Evolutionary conservation across 2,797 vertebrate species (phyloP).

Genomic region (Hyperoplus immaculatus): DNA sequence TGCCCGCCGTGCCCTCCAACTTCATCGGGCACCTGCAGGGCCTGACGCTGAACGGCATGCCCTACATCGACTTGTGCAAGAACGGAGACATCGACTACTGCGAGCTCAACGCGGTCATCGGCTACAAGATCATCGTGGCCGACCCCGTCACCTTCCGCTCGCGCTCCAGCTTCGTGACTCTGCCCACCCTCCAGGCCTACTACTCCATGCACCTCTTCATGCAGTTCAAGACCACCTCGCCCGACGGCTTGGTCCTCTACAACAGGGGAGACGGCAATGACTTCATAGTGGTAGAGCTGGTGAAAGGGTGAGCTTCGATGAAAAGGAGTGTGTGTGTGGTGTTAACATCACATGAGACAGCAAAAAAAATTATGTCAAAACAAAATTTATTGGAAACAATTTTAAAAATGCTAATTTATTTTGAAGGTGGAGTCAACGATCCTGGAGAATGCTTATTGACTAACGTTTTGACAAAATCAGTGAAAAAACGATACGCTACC

Average conservation of each 20-base stretch:
- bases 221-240: slow-evolving; percentile 99
- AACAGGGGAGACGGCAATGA: slow-evolving; percentile 99
- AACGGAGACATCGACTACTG: slow-evolving; percentile 99
- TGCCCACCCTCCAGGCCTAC: slow-evolving; percentile 97
- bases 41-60: slow-evolving; percentile 98
- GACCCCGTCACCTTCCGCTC: slow-evolving; percentile 99
- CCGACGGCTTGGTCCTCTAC: slow-evolving; percentile 96
- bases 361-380: background rate
- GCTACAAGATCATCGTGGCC: slow-evolving; percentile 98
- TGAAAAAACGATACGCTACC: no score
- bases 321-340: background rate
- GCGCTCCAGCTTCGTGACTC: slow-evolving; percentile 95
- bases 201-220: slow-evolving; percentile 99
- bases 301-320: slow-evolving; percentile 93
- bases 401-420: background rate
- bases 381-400: background rate
- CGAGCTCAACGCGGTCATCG: slow-evolving; percentile 98
- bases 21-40: slow-evolving; percentile 99
- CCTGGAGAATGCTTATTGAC: no score
- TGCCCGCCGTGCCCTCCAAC: slow-evolving; percentile 97
- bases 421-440: no score
- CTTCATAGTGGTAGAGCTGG: slow-evolving; percentile 98
- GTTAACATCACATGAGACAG: slow-evolving; percentile 6
- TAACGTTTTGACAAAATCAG: no score
- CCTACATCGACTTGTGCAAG: slow-evolving; percentile 99